phyloP scores from a whole-genome alignment of 2,888 invertebrate genomes.

The Eristalis pertinax region DNA sequence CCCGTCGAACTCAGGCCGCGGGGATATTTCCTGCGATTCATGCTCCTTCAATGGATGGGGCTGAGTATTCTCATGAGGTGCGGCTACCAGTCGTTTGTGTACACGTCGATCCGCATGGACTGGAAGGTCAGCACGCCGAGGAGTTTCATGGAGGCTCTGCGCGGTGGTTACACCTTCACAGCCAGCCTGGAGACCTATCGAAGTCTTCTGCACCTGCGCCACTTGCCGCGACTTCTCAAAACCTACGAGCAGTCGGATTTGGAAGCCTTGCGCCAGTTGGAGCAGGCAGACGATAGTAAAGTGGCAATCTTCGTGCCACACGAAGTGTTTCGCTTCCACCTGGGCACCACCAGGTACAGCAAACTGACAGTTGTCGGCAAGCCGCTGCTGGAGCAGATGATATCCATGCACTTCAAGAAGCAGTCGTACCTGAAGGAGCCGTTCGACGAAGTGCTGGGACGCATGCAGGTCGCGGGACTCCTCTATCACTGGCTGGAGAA shows the following conservation, averaged over 20 bases:
- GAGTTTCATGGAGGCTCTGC: background rate
- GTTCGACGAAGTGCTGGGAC: background rate
- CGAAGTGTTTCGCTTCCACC: background rate
- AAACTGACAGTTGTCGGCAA: background rate
- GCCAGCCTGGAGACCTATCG: background rate
- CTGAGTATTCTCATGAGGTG: slow-evolving; percentile 75
- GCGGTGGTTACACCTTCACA: background rate
- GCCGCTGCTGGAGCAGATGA: background rate
- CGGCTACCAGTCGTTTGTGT: slow-evolving; percentile 75
- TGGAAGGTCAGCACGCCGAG: background rate
- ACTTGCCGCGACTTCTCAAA: background rate
- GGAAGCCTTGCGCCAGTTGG: background rate
- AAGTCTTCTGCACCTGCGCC: background rate
- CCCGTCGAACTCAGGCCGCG: slow-evolving; percentile 71
- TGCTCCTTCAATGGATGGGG: slow-evolving; percentile 76
- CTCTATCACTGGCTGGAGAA: background rate
- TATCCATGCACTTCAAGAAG: background rate
- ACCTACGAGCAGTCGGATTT: background rate
- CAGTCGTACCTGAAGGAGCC: background rate
- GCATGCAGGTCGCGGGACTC: background rate
- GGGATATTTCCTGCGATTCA: slow-evolving; percentile 74
- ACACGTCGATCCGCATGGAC: slow-evolving; percentile 27
- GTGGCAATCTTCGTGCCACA: background rate
- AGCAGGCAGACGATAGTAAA: background rate
- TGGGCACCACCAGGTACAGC: background rate